Base-by-base conservation (phyloP, 2,797 vertebrate genomes). In the Pelochelys cantorii region DNA sequence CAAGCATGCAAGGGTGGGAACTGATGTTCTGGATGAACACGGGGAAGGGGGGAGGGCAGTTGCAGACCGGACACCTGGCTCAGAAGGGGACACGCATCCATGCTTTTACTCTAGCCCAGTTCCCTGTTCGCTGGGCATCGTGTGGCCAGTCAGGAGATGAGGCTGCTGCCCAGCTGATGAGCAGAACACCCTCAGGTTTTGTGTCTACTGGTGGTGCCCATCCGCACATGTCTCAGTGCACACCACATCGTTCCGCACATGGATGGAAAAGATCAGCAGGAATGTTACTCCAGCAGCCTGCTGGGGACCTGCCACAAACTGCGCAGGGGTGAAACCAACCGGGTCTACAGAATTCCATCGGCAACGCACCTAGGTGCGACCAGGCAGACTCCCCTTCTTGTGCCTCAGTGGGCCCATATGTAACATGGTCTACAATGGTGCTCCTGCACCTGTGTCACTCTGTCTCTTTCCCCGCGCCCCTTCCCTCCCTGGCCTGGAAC, bases 351-450 rank as follows among this genome's bases (percentile, higher is more conserved):
- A 68, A 68, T 68, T 68, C n/a, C n/a, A 17, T 68, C 65, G 34
- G 65, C n/a, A 68, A 68, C 31, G 14, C 13, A 0, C 42, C 42
- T 42, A 6, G 42, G 42, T 42, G 42, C 42, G 2, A 42, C 42
- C 42, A 6, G 42, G 42, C 42, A 42, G 42, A 42, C 37, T 2
- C 4, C 1, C 4, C 1, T 13, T 3, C 4, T 5, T 0, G 1
- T 60, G 57, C 83, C 60, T 86, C 85, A 29, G 57, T 65, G 84
- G 85, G 55, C 48, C 74, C 85, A 79, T 9, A 34, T 18, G 62
- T 0, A 2, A 18, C 77, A 79, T 48, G 52, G 11, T n/a, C 54
- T 12, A 23, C 11, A 29, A 14, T 2, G 4, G 8, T 29, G 42
- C 48, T 78, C 75, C 29, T 2, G 6, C 27, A 3, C 27, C 27